A percentile compares a stretch with the other conserved stretches of the same genome.
Evolutionary conservation across 2,797 vertebrate genomes (phyloP).

Genomic region (Acomys russatus): DNA sequence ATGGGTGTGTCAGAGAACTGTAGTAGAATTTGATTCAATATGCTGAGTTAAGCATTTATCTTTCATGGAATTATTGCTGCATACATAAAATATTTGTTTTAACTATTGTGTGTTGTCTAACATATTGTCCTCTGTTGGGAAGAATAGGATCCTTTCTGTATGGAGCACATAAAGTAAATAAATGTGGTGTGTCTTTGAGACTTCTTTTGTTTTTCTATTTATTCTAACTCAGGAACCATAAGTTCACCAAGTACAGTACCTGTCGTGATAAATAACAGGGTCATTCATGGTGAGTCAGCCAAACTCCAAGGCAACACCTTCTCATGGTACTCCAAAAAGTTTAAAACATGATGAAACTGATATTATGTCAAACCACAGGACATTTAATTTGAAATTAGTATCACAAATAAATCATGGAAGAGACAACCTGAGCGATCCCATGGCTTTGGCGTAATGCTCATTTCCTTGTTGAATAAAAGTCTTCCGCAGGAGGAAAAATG

Average conservation of each 20-base stretch:
- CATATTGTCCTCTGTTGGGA: background rate
- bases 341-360: conserved; percentile 29
- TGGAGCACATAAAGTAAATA: background rate
- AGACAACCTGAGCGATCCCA: background rate
- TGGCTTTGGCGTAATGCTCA: background rate
- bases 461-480: background rate
- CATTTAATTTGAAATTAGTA: conserved; percentile 67
- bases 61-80: background rate
- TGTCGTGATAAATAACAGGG: conserved; percentile 24
- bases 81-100: conserved; percentile 13
- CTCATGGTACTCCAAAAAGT: conserved; percentile 31
- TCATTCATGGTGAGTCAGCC: background rate
- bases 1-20: background rate
- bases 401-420: background rate
- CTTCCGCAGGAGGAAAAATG: conserved; percentile 29
- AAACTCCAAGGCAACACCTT: background rate
- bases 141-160: background rate
- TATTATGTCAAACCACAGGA: conserved; percentile 6
- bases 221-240: conserved; percentile 15
- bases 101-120: background rate
- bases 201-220: conserved; percentile 11
- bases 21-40: conserved; percentile 31
- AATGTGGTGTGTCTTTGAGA: background rate
- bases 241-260: background rate
- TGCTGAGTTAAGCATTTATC: conserved; percentile 35